These are phyloP conservation scores for Poecilia velifera DNA, from an alignment of 2,797 vertebrate species.

Conservation along the genomic window DNA sequence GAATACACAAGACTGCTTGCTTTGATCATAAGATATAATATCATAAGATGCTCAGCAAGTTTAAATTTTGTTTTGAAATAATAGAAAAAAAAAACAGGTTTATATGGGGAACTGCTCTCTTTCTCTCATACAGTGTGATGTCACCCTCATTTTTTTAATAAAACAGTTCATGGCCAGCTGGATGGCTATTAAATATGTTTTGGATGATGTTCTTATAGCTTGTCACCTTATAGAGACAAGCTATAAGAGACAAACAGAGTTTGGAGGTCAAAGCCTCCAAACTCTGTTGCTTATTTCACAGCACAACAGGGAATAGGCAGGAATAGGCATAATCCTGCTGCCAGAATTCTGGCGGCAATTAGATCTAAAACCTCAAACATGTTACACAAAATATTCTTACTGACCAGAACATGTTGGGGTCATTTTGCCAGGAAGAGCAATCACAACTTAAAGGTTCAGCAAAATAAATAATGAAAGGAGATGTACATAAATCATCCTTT, in stretches of 20 bases:
- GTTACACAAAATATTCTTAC: conserved; percentile 25
- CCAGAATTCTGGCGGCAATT: conserved; percentile 12
- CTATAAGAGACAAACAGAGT: no score
- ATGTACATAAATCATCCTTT: conserved; percentile 45
- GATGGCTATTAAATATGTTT: background rate
- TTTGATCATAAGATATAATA: no score
- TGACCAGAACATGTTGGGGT: conserved; percentile 46
- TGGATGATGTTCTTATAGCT: background rate
- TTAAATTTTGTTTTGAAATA: background rate
- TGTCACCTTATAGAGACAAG: background rate
- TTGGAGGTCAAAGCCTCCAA: background rate
- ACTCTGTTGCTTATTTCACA: conserved; percentile 31
- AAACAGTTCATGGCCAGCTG: background rate
- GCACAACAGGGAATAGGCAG: conserved; percentile 8
- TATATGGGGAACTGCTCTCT: no score
- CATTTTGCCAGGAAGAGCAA: conserved; percentile 26
- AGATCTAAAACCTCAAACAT: conserved; percentile 19
- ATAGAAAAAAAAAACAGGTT: background rate
- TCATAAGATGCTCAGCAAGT: background rate
- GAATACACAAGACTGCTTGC: background rate
- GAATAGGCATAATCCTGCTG: no score
- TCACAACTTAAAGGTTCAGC: conserved; percentile 40
- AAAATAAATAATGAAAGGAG: conserved; percentile 36
- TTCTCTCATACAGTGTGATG: background rate
- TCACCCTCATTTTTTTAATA: background rate